Base-by-base conservation (phyloP, 1,140 invertebrate genomes). In the Frieseomelitta varia region DNA sequence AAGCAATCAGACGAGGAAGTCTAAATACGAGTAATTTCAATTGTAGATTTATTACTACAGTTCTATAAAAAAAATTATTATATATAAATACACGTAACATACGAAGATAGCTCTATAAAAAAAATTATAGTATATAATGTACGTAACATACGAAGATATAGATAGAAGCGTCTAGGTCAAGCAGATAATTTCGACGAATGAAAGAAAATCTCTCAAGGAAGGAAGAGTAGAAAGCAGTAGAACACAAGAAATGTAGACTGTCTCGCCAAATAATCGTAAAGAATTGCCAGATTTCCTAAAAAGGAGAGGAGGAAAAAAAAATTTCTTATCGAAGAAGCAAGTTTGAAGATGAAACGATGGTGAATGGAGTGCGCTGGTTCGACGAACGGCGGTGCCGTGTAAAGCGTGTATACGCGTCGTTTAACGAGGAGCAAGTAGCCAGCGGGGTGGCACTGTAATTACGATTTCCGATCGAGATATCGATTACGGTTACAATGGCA, bases 401-500 rank as follows among this genome's bases (percentile, higher is more conserved):
- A 76, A 74, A 56, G 58, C 72, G 79, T 71, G 61, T 75, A 68
- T 51, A 51, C 30, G 53, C 24, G 30, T 34, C 73, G 81, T 77
- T 56, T 56, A 77, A 58, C 72, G 73, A 39, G 55, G 55, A 69
- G 56, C 75, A 76, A 78, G 81, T 61, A 68, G 65, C 55, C 81
- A 69, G 55, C 53, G 47, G 74, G 67, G 67, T 71, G 75, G 67
- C 30, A 61, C 65, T 69, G 74, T 84, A 84, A 84, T 84, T 84
- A 84, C 81, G 75, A 67, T 84, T 84, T 68, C 67, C 67, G 81
- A 84, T 84, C 81, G 81, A 78, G 81, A 79, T 84, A 79, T 84
- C 75, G 81, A 84, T 84, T 79, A 71, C 74, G 73, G 63, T 76
- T 84, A 84, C 81, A 84, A 84, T 84, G 56, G 81, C 67, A 79